A percentile compares a stretch with the other conserved stretches of the same genome.
phyloP scores from a whole-genome alignment of 2,797 vertebrate genomes.

The Poeciliopsis presidionis region DNA sequence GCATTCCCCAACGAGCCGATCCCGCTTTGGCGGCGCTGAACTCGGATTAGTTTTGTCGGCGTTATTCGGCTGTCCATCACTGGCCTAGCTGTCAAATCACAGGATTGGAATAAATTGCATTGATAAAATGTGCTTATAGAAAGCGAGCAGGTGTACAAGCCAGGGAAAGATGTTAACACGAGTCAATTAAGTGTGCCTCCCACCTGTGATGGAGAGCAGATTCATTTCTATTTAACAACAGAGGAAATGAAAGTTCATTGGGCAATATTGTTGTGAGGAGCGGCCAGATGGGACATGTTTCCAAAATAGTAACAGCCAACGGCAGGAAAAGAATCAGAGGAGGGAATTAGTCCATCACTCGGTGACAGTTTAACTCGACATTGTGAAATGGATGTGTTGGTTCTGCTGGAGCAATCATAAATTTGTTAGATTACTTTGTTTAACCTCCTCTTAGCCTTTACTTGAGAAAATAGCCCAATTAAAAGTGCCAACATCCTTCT shows the following conservation, averaged over 20 bases:
- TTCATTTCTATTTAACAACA: conserved; percentile 83
- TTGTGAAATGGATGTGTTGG: conserved; percentile 45
- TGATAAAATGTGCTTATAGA: conserved; percentile 68
- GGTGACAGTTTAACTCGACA: conserved; percentile 68
- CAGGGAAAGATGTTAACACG: conserved; percentile 74
- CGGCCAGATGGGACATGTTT: conserved; percentile 81
- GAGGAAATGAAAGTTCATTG: conserved; percentile 81
- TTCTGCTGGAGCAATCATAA: conserved; percentile 48
- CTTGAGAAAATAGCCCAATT: conserved; percentile 50
- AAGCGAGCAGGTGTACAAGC: conserved; percentile 79
- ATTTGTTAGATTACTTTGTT: conserved; percentile 65
- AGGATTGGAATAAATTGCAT: conserved; percentile 53
- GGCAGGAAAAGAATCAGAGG: conserved; percentile 38
- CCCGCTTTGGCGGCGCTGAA: background rate
- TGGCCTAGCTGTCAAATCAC: conserved; percentile 60
- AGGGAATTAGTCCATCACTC: conserved; percentile 72
- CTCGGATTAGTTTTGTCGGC: conserved; percentile 23
- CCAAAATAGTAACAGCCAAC: conserved; percentile 75
- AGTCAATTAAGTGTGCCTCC: conserved; percentile 81
- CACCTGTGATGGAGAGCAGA: conserved; percentile 83
- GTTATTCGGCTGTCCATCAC: conserved; percentile 48
- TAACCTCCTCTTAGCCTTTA: conserved; percentile 66
- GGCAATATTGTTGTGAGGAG: conserved; percentile 77
- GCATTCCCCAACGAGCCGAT: background rate
- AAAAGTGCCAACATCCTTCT: conserved; percentile 30